Percentiles rank a stretch among this genome's conserved stretches.
phyloP scores from a whole-genome alignment of 2,797 vertebrate species.

The Gymnopithys bicolor region DNA sequence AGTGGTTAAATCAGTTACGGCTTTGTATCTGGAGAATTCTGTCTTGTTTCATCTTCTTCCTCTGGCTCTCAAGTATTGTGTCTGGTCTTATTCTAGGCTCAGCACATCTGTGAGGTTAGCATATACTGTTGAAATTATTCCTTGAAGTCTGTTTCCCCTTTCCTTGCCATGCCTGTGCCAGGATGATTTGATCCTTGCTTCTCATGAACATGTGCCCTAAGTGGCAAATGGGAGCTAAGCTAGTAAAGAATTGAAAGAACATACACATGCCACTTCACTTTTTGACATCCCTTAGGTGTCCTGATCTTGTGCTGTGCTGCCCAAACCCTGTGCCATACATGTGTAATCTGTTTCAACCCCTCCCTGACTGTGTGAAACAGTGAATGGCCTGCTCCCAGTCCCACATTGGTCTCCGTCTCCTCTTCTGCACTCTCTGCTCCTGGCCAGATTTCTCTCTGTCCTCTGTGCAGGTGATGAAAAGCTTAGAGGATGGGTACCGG shows the following conservation, averaged over 20 bases:
- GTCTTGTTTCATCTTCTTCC: neutral
- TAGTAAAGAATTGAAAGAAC: neutral
- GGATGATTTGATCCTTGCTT: neutral
- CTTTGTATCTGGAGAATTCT: neutral
- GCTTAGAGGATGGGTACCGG: slow-evolving; percentile 91
- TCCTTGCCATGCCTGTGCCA: neutral
- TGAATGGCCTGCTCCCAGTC: neutral
- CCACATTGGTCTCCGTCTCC: neutral
- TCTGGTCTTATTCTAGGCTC: neutral
- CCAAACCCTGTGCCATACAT: neutral
- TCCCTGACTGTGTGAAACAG: neutral
- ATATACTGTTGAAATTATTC: neutral
- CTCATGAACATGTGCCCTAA: neutral
- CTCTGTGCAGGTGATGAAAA: slow-evolving; percentile 90
- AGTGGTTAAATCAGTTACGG: neutral
- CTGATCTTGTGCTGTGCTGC: neutral
- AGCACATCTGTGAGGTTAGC: neutral
- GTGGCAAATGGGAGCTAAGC: neutral
- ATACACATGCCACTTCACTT: neutral
- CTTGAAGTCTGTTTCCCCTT: neutral
- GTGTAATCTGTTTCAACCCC: neutral
- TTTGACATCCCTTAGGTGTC: neutral
- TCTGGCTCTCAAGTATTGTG: neutral
- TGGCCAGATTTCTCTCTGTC: neutral
- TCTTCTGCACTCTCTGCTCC: neutral